phyloP scores from a whole-genome alignment of 2,888 invertebrate species.

The Drosophila merina region DNA sequence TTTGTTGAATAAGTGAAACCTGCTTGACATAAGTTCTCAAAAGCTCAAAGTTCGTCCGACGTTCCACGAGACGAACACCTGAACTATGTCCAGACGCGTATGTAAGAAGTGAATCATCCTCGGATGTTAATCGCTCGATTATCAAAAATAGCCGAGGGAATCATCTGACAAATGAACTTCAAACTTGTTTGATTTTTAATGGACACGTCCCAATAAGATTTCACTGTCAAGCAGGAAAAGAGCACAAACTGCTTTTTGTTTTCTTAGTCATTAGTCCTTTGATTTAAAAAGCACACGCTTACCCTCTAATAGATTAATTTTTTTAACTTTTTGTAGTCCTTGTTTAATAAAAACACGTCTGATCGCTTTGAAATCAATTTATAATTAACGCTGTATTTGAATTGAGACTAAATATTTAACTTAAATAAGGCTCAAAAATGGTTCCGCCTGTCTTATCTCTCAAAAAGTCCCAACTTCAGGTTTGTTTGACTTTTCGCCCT shows the following conservation, averaged over 20 bases:
- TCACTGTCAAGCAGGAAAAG: not conserved
- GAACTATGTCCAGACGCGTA: constrained; percentile 4
- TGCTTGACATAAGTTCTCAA: not conserved
- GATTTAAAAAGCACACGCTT: not conserved
- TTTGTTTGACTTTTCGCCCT: too few relatives aligned
- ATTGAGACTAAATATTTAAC: not conserved
- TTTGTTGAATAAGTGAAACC: not conserved
- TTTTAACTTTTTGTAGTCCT: too few relatives aligned
- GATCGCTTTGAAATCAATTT: not conserved
- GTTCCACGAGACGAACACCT: not conserved
- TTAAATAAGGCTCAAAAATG: not conserved
- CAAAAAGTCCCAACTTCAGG: too few relatives aligned
- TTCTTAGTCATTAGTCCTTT: not conserved
- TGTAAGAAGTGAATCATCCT: constrained; percentile 7
- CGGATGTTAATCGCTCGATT: not conserved
- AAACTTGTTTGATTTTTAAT: not conserved
- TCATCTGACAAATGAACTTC: constrained; percentile 3
- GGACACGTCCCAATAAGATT: not conserved
- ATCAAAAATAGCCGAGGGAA: not conserved
- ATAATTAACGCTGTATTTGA: not conserved
- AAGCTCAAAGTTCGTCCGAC: not conserved
- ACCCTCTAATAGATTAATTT: not conserved
- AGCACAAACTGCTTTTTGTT: not conserved
- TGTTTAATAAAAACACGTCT: not conserved
- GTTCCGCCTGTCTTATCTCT: not conserved